These are phyloP conservation scores for Florisuga fusca DNA, from an alignment of 2,797 vertebrate species.

Conservation along the genomic window DNA sequence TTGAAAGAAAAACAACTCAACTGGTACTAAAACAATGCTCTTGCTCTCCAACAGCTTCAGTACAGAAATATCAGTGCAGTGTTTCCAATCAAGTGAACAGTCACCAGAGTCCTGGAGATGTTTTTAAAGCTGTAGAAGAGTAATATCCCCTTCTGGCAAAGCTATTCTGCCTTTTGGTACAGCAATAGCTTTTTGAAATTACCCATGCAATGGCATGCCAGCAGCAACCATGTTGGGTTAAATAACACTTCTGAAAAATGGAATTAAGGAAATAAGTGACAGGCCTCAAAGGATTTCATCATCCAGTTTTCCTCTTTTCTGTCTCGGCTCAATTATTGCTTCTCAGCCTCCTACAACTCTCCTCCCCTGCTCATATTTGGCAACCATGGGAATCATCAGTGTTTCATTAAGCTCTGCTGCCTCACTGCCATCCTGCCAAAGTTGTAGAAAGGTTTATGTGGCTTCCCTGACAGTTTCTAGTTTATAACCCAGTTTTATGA, in stretches of 20 bases:
- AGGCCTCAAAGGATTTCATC: conserved; percentile 40
- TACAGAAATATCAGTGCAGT: not conserved
- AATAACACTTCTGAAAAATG: conserved; percentile 20
- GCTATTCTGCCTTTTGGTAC: not conserved
- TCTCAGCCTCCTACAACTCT: conserved; percentile 36
- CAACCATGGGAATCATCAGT: conserved; percentile 1
- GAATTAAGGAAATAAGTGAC: conserved; percentile 36
- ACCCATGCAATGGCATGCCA: not conserved
- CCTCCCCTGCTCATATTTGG: conserved; percentile 47
- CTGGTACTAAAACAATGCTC: not conserved
- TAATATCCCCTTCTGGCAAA: not conserved
- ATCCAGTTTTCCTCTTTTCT: conserved; percentile 7
- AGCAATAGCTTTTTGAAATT: not conserved
- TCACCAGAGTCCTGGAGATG: not conserved
- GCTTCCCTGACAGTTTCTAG: conserved; percentile 23
- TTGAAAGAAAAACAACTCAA: not conserved
- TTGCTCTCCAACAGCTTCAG: not conserved
- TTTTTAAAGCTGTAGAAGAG: conserved; percentile 11
- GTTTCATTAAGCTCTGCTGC: conserved; percentile 39
- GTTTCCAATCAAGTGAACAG: not conserved
- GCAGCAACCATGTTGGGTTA: not conserved
- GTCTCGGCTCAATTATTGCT: conserved; percentile 22
- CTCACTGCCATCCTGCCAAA: not conserved
- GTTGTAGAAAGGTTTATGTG: conserved; percentile 45
- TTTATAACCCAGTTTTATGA: conserved; percentile 32